A percentile compares a stretch with the other conserved stretches of the same genome.
Evolutionary conservation across 2,113 vertebrate genomes (phyloP).

Genomic region (Aplodontia rufa): DNA sequence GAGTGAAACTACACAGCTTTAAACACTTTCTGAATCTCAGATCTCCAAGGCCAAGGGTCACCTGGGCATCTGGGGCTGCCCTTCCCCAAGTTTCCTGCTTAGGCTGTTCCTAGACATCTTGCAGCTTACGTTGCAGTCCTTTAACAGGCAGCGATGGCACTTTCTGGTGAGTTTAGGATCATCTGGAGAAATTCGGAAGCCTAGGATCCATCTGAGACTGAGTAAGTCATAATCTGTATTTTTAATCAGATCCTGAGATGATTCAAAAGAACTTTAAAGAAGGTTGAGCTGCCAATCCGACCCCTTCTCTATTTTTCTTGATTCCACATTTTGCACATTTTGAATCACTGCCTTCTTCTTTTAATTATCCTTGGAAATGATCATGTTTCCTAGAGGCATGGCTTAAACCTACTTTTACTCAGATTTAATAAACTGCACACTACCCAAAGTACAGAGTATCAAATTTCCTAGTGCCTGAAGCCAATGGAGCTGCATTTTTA

Average conservation of each 20-base stretch:
- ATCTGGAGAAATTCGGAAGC: neutral
- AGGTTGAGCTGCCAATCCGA: too few relatives aligned
- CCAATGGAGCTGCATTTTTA: neutral
- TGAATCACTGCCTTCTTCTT: neutral
- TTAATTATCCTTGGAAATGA: neutral
- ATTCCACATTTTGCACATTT: neutral
- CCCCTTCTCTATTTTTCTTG: neutral
- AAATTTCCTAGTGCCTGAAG: neutral
- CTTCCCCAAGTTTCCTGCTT: neutral
- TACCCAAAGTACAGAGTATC: neutral
- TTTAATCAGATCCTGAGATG: neutral
- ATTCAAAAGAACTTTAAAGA: neutral
- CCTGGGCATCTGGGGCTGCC: accelerated
- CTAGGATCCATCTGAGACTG: neutral
- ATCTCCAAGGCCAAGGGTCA: neutral
- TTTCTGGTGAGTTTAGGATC: neutral
- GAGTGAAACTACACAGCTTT: neutral
- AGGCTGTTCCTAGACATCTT: neutral
- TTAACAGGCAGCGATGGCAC: neutral
- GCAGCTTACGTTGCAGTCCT: neutral
- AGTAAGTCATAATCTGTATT: neutral
- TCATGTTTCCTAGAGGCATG: neutral
- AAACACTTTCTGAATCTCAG: neutral
- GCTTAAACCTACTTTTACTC: neutral
- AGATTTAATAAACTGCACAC: neutral